phyloP scores from a whole-genome alignment of 2,113 vertebrate species.

The Rhinichthys klamathensis region DNA sequence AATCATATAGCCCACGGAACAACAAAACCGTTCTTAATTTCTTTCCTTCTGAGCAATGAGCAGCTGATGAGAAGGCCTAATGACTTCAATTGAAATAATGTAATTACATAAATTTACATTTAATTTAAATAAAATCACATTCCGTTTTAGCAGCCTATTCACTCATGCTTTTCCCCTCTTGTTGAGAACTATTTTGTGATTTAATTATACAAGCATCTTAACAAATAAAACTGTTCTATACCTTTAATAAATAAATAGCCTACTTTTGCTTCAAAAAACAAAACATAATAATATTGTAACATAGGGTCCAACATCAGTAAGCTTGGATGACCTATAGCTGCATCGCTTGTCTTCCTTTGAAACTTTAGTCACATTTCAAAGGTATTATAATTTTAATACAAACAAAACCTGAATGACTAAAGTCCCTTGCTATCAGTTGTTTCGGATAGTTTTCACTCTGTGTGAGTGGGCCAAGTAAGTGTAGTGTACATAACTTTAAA shows the following conservation, averaged over 20 bases:
- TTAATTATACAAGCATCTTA: neutral
- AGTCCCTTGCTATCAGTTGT: slow-evolving; percentile 15
- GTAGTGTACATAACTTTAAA: neutral
- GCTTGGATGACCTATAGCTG: slow-evolving; percentile 10
- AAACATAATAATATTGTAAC: neutral
- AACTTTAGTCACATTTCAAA: slow-evolving; percentile 37
- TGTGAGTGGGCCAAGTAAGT: neutral
- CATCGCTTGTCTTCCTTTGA: slow-evolving; percentile 17
- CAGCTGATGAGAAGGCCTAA: neutral
- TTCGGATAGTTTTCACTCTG: neutral
- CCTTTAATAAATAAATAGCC: neutral
- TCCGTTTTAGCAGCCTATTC: neutral
- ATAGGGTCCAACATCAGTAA: neutral
- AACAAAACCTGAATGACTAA: neutral
- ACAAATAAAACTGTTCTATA: neutral
- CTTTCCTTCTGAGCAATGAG: neutral
- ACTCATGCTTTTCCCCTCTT: neutral
- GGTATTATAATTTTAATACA: slow-evolving; percentile 18
- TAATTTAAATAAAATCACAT: neutral
- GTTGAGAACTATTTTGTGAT: neutral
- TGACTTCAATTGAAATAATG: neutral
- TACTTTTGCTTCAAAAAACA: neutral
- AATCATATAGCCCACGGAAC: slow-evolving; percentile 9
- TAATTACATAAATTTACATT: neutral
- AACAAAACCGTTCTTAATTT: neutral